These are phyloP conservation scores for Rutpela maculata DNA, from an alignment of 2,888 invertebrate species.

Conservation along the genomic window DNA sequence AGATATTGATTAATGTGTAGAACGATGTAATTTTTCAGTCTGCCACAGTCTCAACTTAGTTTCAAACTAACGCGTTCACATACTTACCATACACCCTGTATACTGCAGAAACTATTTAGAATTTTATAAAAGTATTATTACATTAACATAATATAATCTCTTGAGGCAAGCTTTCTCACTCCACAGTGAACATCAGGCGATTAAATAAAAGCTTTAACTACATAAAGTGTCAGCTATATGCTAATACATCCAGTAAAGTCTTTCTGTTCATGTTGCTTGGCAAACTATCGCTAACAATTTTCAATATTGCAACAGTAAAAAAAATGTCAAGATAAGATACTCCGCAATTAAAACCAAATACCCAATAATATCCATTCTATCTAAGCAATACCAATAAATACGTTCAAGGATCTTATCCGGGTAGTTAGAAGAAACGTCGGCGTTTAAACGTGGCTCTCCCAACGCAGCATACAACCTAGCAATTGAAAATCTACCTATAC, in stretches of 20 bases:
- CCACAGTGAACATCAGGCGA: too few relatives aligned
- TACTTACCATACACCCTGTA: too few relatives aligned
- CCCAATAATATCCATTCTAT: slow-evolving; percentile 19
- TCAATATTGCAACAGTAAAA: neutral
- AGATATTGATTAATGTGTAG: too few relatives aligned
- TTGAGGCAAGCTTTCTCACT: too few relatives aligned
- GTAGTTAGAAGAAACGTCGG: slow-evolving; percentile 4
- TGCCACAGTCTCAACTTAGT: too few relatives aligned
- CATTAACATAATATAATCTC: too few relatives aligned
- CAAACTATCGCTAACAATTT: neutral
- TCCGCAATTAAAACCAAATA: slow-evolving; percentile 14
- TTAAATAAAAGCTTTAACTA: too few relatives aligned
- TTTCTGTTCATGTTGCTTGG: neutral
- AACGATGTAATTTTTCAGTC: too few relatives aligned
- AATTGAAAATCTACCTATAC: neutral
- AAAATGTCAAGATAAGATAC: neutral
- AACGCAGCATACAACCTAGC: neutral
- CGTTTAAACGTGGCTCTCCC: neutral
- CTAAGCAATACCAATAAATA: slow-evolving; percentile 1
- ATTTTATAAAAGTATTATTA: too few relatives aligned
- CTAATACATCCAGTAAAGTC: neutral
- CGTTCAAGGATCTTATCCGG: slow-evolving; percentile 12
- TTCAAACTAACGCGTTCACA: too few relatives aligned
- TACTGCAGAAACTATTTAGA: too few relatives aligned
- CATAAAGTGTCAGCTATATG: neutral